A percentile compares a stretch with the other conserved stretches of the same genome.
Conservation (phyloP, 1,140 invertebrate genomes). For the Melipona quadrifasciata region DNA sequence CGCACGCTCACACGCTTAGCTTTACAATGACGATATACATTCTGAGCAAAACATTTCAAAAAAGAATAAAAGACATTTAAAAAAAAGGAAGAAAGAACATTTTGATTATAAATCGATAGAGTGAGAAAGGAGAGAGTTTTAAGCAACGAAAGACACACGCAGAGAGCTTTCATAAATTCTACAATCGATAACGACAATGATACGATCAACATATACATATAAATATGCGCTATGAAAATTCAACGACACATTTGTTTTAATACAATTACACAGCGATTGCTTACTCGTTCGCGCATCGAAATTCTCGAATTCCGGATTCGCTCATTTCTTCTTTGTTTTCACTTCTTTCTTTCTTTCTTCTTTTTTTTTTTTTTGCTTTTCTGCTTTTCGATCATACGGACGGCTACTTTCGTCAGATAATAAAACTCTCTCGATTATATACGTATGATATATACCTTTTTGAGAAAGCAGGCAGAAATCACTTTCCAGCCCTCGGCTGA, state of each 20-base stretch:
- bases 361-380: neutral
- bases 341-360: neutral
- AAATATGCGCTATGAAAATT: conserved; percentile 46
- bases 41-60: neutral
- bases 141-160: conserved; percentile 30
- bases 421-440: conserved; percentile 4
- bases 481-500: conserved; percentile 4
- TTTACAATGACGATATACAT: conserved; percentile 10
- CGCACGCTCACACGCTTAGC: conserved; percentile 8
- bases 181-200: conserved; percentile 44
- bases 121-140: neutral
- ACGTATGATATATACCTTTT: neutral
- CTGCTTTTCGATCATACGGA: conserved; percentile 49
- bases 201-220: conserved; percentile 46
- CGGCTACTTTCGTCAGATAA: conserved; percentile 50
- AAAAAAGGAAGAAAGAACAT: neutral
- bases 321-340: neutral
- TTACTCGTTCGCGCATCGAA: neutral
- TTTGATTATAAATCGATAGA: neutral
- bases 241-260: conserved; percentile 40
- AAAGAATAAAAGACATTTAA: neutral
- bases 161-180: conserved; percentile 41
- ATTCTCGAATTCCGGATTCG: neutral
- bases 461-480: conserved; percentile 1
- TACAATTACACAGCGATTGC: conserved; percentile 29